Evolutionary conservation across 2,797 vertebrate genomes (phyloP).

Genomic region (Myotis daubentonii): DNA sequence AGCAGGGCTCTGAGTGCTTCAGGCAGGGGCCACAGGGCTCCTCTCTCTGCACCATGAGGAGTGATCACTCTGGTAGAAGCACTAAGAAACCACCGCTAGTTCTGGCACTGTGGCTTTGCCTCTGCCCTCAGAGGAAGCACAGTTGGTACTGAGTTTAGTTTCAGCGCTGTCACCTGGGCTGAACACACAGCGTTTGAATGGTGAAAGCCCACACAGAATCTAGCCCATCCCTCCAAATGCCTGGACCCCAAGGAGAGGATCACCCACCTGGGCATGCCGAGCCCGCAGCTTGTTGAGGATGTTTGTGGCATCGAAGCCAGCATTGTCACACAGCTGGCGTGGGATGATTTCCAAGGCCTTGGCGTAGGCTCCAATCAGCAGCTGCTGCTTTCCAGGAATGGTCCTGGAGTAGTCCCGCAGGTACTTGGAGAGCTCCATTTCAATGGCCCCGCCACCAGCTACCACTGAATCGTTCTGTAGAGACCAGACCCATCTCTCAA

Average conservation of each 20-base stretch:
- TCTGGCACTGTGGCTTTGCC: background rate
- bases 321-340: constrained; percentile 98
- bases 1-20: background rate
- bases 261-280: constrained; percentile 94
- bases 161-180: background rate
- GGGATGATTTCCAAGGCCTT: constrained; percentile 98
- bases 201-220: background rate
- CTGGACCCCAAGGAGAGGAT: accelerated
- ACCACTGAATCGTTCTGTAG: constrained; percentile 96
- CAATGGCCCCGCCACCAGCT: constrained; percentile 96
- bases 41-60: accelerated
- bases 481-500: background rate
- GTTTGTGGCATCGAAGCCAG: constrained; percentile 98
- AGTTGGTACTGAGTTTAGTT: background rate
- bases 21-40: background rate
- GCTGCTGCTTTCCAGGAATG: constrained; percentile 98
- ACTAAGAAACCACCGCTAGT: background rate
- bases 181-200: background rate
- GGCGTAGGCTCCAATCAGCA: constrained; percentile 96
- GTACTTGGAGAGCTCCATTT: constrained; percentile 98
- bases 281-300: constrained; percentile 98
- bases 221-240: background rate
- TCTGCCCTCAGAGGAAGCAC: background rate
- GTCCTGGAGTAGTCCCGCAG: constrained; percentile 97
- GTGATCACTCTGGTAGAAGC: background rate